Evolutionary conservation across 2,113 vertebrate species (phyloP).

Genomic region (Microcebus ravelobensis): DNA sequence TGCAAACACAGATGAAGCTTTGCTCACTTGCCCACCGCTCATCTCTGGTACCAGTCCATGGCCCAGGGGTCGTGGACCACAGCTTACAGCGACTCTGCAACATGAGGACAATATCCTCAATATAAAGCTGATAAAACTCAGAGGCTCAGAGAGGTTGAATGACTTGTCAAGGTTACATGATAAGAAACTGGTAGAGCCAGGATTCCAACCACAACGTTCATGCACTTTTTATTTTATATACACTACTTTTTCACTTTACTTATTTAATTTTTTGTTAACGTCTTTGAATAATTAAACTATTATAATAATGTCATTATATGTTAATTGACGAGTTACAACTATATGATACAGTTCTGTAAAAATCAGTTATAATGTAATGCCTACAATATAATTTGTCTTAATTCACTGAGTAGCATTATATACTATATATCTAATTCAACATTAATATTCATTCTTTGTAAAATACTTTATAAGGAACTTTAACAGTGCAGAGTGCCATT

Average conservation of each 20-base stretch:
- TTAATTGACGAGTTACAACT: not conserved
- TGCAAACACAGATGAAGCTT: no score
- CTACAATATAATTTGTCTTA: not conserved
- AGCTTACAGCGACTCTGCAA: not conserved
- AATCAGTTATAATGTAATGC: not conserved
- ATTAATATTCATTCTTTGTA: constrained; percentile 22
- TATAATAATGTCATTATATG: not conserved
- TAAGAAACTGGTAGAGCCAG: not conserved
- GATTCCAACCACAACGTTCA: not conserved
- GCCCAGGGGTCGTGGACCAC: no score
- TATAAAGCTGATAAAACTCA: not conserved
- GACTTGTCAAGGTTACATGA: not conserved
- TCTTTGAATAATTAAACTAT: not conserved
- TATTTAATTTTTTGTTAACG: not conserved
- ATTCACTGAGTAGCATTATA: not conserved
- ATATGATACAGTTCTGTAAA: not conserved
- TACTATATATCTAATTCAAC: not conserved
- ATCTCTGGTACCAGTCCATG: no score
- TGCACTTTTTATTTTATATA: not conserved
- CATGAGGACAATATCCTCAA: not conserved
- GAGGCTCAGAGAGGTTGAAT: not conserved
- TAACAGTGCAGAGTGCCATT: not conserved
- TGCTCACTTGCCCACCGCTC: no score
- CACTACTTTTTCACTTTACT: not conserved
- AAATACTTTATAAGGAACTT: not conserved